phyloP scores from a whole-genome alignment of 2,797 vertebrate genomes.

The Limosa lapponica region DNA sequence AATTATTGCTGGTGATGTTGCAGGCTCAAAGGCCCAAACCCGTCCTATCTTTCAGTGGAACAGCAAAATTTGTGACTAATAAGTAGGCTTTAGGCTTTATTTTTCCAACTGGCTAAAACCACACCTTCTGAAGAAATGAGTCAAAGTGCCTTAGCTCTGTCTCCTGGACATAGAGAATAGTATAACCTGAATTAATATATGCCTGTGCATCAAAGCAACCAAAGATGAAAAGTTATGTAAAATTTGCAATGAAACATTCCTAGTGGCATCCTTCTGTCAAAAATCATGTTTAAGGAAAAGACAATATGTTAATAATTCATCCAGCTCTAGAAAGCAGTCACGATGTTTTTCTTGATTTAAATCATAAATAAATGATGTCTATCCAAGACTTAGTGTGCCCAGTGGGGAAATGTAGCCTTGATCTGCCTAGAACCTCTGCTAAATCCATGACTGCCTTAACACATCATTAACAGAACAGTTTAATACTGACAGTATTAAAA shows the following conservation, averaged over 20 bases:
- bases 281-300: not conserved
- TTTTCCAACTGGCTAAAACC: not conserved
- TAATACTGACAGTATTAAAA: slow-evolving; percentile 32
- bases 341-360: not conserved
- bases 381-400: not conserved
- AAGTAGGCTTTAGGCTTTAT: not conserved
- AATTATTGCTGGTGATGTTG: not conserved
- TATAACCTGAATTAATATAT: not conserved
- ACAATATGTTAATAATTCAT: not conserved
- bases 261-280: not conserved
- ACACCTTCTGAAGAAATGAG: not conserved
- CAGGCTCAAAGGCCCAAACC: not conserved
- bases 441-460: slow-evolving; percentile 42
- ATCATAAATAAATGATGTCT: not conserved
- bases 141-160: not conserved
- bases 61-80: not conserved
- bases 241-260: not conserved
- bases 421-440: slow-evolving; percentile 2
- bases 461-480: slow-evolving; percentile 38
- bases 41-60: not conserved
- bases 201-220: not conserved
- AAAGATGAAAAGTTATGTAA: not conserved
- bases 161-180: not conserved
- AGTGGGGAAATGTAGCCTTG: not conserved
- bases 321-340: not conserved